phyloP scores from a whole-genome alignment of 2,113 vertebrate species.

The Typhlomys cinereus region DNA sequence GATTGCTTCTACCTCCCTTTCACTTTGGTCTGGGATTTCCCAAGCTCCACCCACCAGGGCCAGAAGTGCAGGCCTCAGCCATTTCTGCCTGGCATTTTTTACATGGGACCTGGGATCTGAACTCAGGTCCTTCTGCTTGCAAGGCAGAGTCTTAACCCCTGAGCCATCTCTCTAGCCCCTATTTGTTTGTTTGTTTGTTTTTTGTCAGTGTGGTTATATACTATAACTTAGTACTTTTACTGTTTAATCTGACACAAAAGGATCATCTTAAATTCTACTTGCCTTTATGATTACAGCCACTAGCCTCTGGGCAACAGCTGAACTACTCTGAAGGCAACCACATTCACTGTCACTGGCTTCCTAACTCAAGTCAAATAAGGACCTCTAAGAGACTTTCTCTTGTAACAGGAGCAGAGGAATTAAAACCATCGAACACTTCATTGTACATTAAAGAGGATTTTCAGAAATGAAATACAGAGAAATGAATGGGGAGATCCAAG shows the following conservation, averaged over 20 bases:
- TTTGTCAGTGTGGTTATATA: neutral
- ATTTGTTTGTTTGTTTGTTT: no score
- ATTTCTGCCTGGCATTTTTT: no score
- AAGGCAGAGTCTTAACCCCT: no score
- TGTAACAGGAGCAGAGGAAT: neutral
- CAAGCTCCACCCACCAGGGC: no score
- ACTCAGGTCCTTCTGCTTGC: no score
- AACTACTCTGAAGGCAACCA: neutral
- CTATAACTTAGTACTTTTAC: neutral
- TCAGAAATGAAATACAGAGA: constrained; percentile 34
- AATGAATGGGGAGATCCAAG: neutral
- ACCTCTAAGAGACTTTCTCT: neutral
- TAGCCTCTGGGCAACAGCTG: neutral
- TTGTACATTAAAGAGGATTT: neutral
- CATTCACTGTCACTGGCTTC: neutral
- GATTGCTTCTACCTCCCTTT: no score
- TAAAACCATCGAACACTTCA: neutral
- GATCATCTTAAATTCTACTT: neutral
- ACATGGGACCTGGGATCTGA: no score
- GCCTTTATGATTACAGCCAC: neutral
- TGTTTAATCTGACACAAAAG: constrained; percentile 3
- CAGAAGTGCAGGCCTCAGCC: no score
- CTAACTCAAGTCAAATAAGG: neutral
- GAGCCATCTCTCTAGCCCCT: no score
- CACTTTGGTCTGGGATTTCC: no score